Percentiles rank a stretch among this genome's conserved stretches.
Conservation (phyloP, 1,140 invertebrate species). For the Temnothorax longispinosus region DNA sequence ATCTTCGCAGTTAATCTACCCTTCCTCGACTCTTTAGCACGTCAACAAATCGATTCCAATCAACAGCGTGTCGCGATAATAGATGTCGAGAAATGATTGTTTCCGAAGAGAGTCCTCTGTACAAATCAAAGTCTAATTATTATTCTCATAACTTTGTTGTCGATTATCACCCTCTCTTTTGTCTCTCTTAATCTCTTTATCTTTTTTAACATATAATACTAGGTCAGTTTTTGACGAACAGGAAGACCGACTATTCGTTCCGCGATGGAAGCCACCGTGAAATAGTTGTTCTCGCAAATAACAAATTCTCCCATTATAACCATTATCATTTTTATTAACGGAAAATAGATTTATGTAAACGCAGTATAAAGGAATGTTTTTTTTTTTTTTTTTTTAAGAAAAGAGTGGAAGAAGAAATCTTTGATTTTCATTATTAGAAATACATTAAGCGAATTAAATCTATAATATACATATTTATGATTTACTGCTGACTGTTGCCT, state of each 20-base stretch:
- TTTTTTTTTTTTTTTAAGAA: not conserved
- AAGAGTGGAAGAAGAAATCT: not conserved
- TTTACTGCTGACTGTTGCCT: too few relatives aligned
- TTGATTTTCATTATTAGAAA: not conserved
- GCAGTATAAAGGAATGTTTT: not conserved
- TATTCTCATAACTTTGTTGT: not conserved
- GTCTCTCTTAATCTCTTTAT: not conserved
- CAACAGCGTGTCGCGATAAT: not conserved
- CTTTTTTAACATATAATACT: not conserved
- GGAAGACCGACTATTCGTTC: not conserved
- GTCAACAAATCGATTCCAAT: not conserved
- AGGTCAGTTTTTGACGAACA: not conserved
- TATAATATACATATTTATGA: too few relatives aligned
- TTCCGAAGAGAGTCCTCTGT: not conserved
- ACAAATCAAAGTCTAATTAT: slow-evolving; percentile 8
- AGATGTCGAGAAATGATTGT: not conserved
- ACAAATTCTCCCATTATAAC: not conserved
- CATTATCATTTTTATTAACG: not conserved
- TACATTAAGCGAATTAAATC: too few relatives aligned
- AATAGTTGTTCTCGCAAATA: not conserved
- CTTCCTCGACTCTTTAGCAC: not conserved
- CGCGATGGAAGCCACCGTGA: not conserved
- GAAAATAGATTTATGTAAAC: not conserved
- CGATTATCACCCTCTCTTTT: not conserved
- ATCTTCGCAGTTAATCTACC: not conserved